phyloP scores from a whole-genome alignment of 2,797 vertebrate species.

The Eulemur rubriventer region DNA sequence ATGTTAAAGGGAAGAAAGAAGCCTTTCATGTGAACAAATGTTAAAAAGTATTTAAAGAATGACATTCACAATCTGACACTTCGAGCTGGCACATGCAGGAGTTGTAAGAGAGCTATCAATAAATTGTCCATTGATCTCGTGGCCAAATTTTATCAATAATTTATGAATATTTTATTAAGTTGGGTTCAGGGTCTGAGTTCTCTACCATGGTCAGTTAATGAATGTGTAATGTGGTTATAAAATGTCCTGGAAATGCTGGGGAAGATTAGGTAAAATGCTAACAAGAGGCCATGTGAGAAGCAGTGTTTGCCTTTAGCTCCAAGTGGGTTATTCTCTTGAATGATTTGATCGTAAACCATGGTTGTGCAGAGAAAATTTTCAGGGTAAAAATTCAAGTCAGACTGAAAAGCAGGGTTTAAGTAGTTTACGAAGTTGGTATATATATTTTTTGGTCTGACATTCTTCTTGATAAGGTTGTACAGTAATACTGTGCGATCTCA shows the following conservation, averaged over 20 bases:
- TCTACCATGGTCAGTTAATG: conserved; percentile 18
- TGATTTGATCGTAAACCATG: background rate
- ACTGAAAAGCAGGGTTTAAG: background rate
- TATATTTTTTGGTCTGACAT: background rate
- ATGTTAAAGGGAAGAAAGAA: background rate
- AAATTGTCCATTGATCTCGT: background rate
- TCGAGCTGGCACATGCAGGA: background rate
- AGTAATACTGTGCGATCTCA: background rate
- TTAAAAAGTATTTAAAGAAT: background rate
- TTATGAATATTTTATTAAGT: conserved; percentile 55
- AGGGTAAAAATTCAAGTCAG: background rate
- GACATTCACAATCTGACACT: background rate
- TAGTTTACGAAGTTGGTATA: background rate
- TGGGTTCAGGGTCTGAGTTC: conserved; percentile 8
- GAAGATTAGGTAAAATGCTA: conserved; percentile 18
- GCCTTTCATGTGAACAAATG: conserved; percentile 17
- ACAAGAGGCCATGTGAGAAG: background rate
- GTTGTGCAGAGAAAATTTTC: background rate
- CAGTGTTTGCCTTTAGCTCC: conserved; percentile 11
- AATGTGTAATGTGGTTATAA: conserved; percentile 23
- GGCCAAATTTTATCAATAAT: conserved; percentile 48
- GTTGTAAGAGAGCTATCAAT: conserved; percentile 44
- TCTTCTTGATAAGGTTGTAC: background rate
- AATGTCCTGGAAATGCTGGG: background rate
- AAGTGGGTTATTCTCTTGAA: background rate